Conservation (phyloP, 2,888 invertebrate species). For the Sepiola atlantica region DNA sequence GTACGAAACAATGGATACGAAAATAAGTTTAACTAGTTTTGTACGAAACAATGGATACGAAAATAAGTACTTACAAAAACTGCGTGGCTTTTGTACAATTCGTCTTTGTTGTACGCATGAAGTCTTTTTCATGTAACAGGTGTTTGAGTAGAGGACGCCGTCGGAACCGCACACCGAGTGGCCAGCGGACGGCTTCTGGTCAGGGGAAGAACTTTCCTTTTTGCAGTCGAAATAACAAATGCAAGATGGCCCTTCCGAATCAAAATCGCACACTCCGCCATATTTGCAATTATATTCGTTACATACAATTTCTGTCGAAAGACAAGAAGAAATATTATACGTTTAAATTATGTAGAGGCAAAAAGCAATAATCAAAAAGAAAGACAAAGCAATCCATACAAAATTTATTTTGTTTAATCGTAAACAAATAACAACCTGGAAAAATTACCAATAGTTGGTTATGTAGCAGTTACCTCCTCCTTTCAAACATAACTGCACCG, state of each 20-base stretch:
- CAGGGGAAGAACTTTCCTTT: not conserved
- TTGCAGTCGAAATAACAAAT: slow-evolving; percentile 39
- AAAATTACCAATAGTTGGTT: too few species aligned
- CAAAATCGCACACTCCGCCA: slow-evolving; percentile 34
- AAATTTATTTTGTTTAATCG: too few species aligned
- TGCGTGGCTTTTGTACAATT: not conserved
- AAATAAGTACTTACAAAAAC: slow-evolving; percentile 10
- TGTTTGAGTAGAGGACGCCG: not conserved
- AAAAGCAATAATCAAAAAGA: not conserved
- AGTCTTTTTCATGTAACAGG: not conserved
- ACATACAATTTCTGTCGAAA: not conserved
- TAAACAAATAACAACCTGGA: too few species aligned
- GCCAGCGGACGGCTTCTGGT: not conserved
- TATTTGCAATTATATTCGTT: slow-evolving; percentile 35
- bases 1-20: too few species aligned
- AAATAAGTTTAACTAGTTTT: too few species aligned
- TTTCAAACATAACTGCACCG: too few species aligned
- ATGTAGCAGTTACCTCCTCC: too few species aligned
- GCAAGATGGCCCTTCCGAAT: not conserved
- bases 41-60: not conserved
- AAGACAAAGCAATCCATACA: too few species aligned
- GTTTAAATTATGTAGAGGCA: too few species aligned
- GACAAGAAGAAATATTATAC: not conserved
- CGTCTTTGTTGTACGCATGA: slow-evolving; percentile 40
- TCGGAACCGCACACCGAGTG: not conserved